Conservation (phyloP, 2,888 invertebrate species). For the Acrocera orbiculus region DNA sequence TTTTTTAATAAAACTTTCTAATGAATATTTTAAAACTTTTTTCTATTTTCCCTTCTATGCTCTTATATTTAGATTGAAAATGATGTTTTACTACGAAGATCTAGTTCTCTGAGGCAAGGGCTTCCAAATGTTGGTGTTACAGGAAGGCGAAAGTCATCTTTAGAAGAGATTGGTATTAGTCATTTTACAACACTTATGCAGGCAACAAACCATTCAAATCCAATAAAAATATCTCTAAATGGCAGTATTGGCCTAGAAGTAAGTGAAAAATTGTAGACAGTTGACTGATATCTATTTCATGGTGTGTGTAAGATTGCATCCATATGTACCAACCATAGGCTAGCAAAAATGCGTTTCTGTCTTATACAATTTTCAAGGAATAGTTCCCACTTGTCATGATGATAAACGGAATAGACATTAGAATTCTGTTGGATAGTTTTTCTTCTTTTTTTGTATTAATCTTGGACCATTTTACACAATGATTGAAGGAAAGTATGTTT, state of each 20-base stretch:
- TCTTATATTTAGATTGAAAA: conserved; percentile 39
- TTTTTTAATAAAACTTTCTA: conserved; percentile 11
- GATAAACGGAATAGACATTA: no score
- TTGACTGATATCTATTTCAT: no score
- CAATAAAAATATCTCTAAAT: conserved; percentile 70
- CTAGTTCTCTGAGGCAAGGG: conserved; percentile 71
- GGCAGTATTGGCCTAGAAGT: conserved; percentile 68
- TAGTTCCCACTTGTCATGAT: no score
- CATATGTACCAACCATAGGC: no score
- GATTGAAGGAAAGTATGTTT: no score
- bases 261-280: no score
- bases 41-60: neutral
- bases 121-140: conserved; percentile 42
- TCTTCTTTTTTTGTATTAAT: no score
- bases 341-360: no score
- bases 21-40: neutral
- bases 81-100: conserved; percentile 64
- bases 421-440: no score
- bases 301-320: no score
- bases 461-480: no score
- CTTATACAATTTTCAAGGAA: no score
- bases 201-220: conserved; percentile 49
- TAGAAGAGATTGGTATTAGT: conserved; percentile 71
- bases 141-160: conserved; percentile 57
- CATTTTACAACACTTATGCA: conserved; percentile 54